These are phyloP conservation scores for Mercenaria mercenaria DNA, from an alignment of 1,140 invertebrate species.

Conservation along the genomic window DNA sequence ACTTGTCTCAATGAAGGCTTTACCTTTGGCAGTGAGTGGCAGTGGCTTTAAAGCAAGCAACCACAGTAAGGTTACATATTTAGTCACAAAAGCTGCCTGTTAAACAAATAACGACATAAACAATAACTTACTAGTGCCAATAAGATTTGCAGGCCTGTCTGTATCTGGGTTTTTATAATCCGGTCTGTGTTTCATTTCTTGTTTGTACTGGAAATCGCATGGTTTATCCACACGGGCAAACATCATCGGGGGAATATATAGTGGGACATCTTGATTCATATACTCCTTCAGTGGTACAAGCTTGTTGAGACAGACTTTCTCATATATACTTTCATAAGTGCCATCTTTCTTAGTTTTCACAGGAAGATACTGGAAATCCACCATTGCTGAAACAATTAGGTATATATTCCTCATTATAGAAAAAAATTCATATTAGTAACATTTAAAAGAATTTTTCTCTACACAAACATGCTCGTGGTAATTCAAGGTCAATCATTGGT, in stretches of 20 bases:
- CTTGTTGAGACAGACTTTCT: slow-evolving; percentile 82
- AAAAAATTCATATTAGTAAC: too few relatives aligned
- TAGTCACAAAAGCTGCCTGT: too few relatives aligned
- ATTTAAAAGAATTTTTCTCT: too few relatives aligned
- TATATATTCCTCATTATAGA: neutral
- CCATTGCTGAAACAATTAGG: slow-evolving; percentile 89
- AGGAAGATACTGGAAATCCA: slow-evolving; percentile 97
- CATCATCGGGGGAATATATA: slow-evolving; percentile 91
- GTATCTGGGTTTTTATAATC: slow-evolving; percentile 49
- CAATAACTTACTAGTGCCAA: slow-evolving; percentile 66
- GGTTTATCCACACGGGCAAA: slow-evolving; percentile 92
- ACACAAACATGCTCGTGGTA: too few relatives aligned
- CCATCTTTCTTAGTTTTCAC: slow-evolving; percentile 87
- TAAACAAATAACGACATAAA: too few relatives aligned
- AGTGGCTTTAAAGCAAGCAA: too few relatives aligned
- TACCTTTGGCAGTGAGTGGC: too few relatives aligned
- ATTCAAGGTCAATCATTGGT: too few relatives aligned
- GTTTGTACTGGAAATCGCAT: slow-evolving; percentile 85
- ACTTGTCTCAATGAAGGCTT: too few relatives aligned
- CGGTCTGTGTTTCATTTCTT: slow-evolving; percentile 81
- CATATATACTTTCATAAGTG: slow-evolving; percentile 90
- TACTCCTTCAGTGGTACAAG: slow-evolving; percentile 78
- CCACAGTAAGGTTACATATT: too few relatives aligned
- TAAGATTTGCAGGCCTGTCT: slow-evolving; percentile 55
- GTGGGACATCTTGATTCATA: slow-evolving; percentile 87